Evolutionary conservation across 2,888 invertebrate species (phyloP).

Genomic region (Lutraria lutraria): DNA sequence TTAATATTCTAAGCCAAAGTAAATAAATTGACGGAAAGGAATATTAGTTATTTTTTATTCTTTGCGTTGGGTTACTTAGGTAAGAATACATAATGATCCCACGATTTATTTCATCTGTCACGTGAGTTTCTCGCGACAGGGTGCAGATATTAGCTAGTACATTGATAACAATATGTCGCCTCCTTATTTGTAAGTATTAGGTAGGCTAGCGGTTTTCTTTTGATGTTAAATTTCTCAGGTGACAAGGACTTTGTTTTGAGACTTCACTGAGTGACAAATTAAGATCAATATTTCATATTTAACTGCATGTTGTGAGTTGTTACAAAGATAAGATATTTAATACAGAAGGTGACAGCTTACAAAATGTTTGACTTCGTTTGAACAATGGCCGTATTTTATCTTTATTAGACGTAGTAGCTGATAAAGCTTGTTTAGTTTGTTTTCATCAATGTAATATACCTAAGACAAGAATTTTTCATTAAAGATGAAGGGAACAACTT

Average conservation of each 20-base stretch:
- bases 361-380: neutral
- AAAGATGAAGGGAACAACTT: neutral
- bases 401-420: neutral
- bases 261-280: constrained; percentile 38
- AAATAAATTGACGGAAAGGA: constrained; percentile 16
- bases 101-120: constrained; percentile 10
- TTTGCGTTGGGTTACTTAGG: constrained; percentile 19
- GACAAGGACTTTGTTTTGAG: constrained; percentile 37
- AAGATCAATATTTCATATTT: constrained; percentile 37
- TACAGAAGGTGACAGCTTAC: constrained; percentile 19
- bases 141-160: constrained; percentile 36
- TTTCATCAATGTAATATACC: neutral
- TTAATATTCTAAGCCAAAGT: constrained; percentile 19
- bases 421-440: neutral
- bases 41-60: constrained; percentile 24
- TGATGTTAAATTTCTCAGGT: constrained; percentile 31
- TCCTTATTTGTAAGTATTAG: constrained; percentile 28
- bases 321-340: constrained; percentile 31
- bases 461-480: neutral
- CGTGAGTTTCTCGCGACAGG: neutral
- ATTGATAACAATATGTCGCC: constrained; percentile 24
- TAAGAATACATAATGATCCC: constrained; percentile 22
- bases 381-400: neutral
- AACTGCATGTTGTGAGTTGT: constrained; percentile 39
- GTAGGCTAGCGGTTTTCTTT: constrained; percentile 29